Conservation (phyloP, 2,797 vertebrate genomes). For the Staurois parvus region DNA sequence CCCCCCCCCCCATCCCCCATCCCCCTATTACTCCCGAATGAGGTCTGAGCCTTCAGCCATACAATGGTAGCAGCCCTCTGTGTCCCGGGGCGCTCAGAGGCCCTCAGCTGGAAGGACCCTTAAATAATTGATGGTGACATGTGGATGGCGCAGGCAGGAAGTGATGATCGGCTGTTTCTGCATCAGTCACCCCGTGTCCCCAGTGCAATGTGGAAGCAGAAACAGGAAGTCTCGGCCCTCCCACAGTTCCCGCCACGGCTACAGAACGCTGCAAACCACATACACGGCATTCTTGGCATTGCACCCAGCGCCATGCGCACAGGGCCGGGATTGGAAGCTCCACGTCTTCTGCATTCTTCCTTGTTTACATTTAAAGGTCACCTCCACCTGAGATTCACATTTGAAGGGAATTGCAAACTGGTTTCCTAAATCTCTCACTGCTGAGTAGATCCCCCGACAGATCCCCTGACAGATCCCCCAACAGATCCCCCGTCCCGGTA, state of each 20-base stretch:
- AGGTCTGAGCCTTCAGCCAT: neutral
- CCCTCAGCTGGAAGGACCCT: constrained; percentile 31
- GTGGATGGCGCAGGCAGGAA: constrained; percentile 53
- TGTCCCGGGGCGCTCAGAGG: constrained; percentile 16
- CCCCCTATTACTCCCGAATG: neutral
- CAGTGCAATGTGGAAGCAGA: constrained; percentile 30
- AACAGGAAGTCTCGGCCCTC: constrained; percentile 38
- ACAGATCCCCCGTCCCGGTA: too few relatives aligned
- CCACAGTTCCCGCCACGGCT: constrained; percentile 13
- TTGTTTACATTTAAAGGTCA: too few relatives aligned
- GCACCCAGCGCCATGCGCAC: neutral
- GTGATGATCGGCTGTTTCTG: constrained; percentile 46
- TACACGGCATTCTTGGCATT: constrained; percentile 27
- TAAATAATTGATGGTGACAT: constrained; percentile 57
- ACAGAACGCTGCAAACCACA: neutral
- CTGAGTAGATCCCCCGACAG: too few relatives aligned
- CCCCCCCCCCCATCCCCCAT: too few relatives aligned
- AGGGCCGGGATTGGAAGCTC: neutral
- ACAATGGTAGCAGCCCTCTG: constrained; percentile 1
- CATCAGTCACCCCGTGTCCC: neutral
- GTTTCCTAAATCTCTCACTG: too few relatives aligned
- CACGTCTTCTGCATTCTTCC: too few relatives aligned
- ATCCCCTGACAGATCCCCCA: too few relatives aligned
- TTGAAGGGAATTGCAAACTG: too few relatives aligned
- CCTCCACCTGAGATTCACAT: too few relatives aligned